Evolutionary conservation across 2,888 invertebrate species (phyloP), one percentile per base, ranked within the genome.

Genomic region (Leucoma salicis): DNA sequence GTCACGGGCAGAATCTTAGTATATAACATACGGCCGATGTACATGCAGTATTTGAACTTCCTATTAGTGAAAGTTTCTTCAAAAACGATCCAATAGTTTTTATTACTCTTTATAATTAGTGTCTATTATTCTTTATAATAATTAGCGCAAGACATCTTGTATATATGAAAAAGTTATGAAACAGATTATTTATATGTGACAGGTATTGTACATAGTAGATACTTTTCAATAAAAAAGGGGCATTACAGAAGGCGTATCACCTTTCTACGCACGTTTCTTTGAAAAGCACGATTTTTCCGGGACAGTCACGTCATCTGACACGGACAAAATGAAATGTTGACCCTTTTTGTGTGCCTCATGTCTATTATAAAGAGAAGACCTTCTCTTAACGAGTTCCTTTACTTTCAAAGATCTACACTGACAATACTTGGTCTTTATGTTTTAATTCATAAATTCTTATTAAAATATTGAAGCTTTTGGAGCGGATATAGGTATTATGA

Each of bases 311-410:
- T 79, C 74, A 74, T 72, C 66, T 67, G 66, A 61, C 66, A 57
- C 57, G 56, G 55, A 49, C 62, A 62, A 71, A 74, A 79, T 71
- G 70, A 72, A 75, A 74, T 66, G 72, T 73, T 73, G 72, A 75
- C 71, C 77, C 71, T 74, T 76, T 77, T 75, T 78, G 70, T 73
- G 54, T 63, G 70, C 62, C 63, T 59, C 60, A 55, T 60, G 57
- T 49, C 70, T 67, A 74, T 73, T 77, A 76, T 74, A 65, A 77
- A 69, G 68, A 67, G 69, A 62, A 68, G 66, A 70, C 66, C 70
- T 70, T 57, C 59, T 47, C 73, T 73, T 82, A 78, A 81, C 74
- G 74, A 82, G 75, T 71, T 74, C 67, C 73, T 78, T 82, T 74
- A 62, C 64, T 67, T 53, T 68, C 56, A 60, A 75, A 74, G 73